Evolutionary conservation across 2,888 invertebrate genomes (phyloP).

Genomic region (Drosophila seclusa): DNA sequence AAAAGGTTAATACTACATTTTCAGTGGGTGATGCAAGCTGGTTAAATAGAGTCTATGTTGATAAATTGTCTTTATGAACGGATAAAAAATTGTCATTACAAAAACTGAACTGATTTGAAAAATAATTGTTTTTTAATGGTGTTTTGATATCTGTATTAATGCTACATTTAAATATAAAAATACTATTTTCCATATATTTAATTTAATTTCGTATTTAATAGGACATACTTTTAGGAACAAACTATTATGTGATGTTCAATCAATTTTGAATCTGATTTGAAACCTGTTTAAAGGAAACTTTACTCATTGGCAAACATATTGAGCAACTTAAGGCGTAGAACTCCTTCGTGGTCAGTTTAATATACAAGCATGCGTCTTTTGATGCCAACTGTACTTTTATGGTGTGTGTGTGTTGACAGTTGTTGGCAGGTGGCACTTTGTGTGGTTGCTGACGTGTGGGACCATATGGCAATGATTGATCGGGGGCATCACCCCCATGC

Average conservation of each 20-base stretch:
- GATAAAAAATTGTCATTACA: not conserved
- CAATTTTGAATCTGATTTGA: not conserved
- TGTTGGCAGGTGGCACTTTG: conserved; percentile 67
- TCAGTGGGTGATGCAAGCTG: not conserved
- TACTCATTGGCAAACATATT: not conserved
- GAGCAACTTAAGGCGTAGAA: not conserved
- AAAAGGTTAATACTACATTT: not conserved
- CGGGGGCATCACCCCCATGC: conserved; percentile 25
- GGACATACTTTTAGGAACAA: conserved; percentile 12
- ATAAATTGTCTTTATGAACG: not conserved
- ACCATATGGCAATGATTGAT: conserved; percentile 43
- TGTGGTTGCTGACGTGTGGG: conserved; percentile 56
- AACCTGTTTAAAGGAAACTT: not conserved
- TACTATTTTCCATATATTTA: not conserved
- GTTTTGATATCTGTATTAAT: not conserved
- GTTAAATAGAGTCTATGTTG: not conserved
- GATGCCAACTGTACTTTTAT: conserved; percentile 47
- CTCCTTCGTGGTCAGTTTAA: conserved; percentile 14
- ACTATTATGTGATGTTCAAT: not conserved
- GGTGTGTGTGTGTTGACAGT: conserved; percentile 54
- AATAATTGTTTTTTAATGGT: not conserved
- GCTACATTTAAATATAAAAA: not conserved
- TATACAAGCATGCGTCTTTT: conserved; percentile 1
- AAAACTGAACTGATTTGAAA: not conserved
- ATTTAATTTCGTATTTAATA: not conserved